Conservation (phyloP, 2,888 invertebrate species). For the Encarsia formosa region DNA sequence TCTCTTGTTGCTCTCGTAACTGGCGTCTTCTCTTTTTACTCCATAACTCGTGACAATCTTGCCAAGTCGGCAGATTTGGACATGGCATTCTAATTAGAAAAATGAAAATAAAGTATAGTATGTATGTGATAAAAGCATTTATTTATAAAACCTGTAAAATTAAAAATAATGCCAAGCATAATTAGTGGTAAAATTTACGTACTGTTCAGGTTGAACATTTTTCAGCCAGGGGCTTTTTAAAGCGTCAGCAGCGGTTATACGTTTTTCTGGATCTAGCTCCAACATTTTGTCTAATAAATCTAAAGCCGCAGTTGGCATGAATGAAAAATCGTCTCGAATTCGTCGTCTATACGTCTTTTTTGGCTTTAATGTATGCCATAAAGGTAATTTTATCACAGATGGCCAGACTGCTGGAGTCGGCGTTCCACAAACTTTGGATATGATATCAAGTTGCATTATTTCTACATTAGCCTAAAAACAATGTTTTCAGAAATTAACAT, state of each 20-base stretch:
- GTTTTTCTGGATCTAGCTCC: conserved; percentile 87
- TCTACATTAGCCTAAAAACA: conserved; percentile 81
- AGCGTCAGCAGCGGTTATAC: conserved; percentile 93
- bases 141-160: too few species aligned
- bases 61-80: conserved; percentile 86
- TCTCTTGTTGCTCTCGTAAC: conserved; percentile 71
- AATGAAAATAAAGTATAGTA: conserved; percentile 1
- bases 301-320: conserved; percentile 83
- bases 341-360: conserved; percentile 85
- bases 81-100: conserved; percentile 74
- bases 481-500: too few species aligned
- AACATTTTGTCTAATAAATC: conserved; percentile 94
- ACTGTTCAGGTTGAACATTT: conserved; percentile 87
- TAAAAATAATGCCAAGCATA: too few species aligned
- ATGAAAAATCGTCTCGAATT: conserved; percentile 88
- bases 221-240: conserved; percentile 89
- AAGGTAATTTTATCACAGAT: conserved; percentile 85
- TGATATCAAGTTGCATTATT: conserved; percentile 89
- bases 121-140: too few species aligned
- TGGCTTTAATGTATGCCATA: conserved; percentile 87
- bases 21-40: conserved; percentile 90
- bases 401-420: conserved; percentile 97
- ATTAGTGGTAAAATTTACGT: too few species aligned
- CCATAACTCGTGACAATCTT: conserved; percentile 99
- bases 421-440: conserved; percentile 91